These are phyloP conservation scores for Morinoia aosen DNA, from an alignment of 2,888 invertebrate genomes.

Conservation along the genomic window DNA sequence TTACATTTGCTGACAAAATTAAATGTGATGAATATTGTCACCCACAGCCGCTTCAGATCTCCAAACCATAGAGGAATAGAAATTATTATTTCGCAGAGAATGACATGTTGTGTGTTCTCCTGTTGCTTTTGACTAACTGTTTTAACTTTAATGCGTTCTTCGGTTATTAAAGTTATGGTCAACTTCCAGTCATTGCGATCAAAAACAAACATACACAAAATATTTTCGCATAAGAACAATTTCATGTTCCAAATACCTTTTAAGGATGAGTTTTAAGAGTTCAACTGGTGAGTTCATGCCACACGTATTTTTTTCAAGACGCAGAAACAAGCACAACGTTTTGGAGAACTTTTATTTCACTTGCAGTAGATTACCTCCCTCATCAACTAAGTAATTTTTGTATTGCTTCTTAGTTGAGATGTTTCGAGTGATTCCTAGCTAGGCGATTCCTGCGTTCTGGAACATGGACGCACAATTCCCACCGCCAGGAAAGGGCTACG, in stretches of 20 bases:
- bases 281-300: not conserved
- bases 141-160: too few relatives aligned
- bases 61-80: too few relatives aligned
- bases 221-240: too few relatives aligned
- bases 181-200: too few relatives aligned
- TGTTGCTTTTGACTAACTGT: too few relatives aligned
- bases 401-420: not conserved
- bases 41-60: not conserved
- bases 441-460: not conserved
- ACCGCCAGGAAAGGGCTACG: slow-evolving; percentile 30
- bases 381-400: not conserved
- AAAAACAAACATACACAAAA: too few relatives aligned
- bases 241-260: not conserved
- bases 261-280: not conserved
- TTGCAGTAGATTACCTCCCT: not conserved
- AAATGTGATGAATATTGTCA: not conserved
- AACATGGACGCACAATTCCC: not conserved
- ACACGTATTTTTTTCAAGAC: not conserved
- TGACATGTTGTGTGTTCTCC: too few relatives aligned
- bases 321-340: not conserved
- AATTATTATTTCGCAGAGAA: too few relatives aligned
- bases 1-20: not conserved
- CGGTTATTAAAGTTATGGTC: too few relatives aligned
- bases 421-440: not conserved
- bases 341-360: not conserved